phyloP scores from a whole-genome alignment of 2,888 invertebrate species.

The Sthenelais limicola region DNA sequence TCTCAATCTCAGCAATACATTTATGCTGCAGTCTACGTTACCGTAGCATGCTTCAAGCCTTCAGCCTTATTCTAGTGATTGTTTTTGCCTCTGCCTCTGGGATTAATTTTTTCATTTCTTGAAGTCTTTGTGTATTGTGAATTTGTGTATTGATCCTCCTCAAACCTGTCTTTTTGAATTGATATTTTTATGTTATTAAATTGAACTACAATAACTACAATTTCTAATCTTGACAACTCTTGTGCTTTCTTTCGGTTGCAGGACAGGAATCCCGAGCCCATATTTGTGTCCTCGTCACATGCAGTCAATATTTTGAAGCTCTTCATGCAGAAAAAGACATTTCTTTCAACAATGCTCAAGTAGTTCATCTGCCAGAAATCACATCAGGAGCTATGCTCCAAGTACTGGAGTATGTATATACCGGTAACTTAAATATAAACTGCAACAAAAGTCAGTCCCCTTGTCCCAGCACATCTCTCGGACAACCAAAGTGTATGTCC shows the following conservation, averaged over 20 bases:
- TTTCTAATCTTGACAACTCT: background rate
- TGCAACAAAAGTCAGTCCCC: conserved; percentile 1
- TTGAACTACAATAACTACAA: background rate
- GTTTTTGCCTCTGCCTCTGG: background rate
- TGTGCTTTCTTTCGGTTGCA: background rate
- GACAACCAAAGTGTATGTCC: background rate
- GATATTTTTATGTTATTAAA: background rate
- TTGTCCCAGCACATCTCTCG: background rate
- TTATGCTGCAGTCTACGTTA: too few species aligned
- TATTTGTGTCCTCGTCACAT: conserved; percentile 29
- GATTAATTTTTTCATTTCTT: background rate
- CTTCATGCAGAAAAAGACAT: conserved; percentile 29
- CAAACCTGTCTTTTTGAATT: too few species aligned
- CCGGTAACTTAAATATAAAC: conserved; percentile 1
- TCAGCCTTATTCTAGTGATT: background rate
- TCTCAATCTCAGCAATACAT: too few species aligned
- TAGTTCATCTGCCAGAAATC: conserved; percentile 16
- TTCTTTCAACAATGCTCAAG: conserved; percentile 19
- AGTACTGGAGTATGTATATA: conserved; percentile 31
- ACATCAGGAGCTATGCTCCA: conserved; percentile 19
- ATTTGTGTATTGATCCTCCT: background rate
- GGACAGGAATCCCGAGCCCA: conserved; percentile 24
- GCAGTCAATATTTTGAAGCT: conserved; percentile 30
- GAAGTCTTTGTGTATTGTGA: background rate
- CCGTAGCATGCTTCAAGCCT: background rate